A percentile compares a stretch with the other conserved stretches of the same genome.
Conservation (phyloP, 2,797 vertebrate species). For the Phoebastria nigripes region DNA sequence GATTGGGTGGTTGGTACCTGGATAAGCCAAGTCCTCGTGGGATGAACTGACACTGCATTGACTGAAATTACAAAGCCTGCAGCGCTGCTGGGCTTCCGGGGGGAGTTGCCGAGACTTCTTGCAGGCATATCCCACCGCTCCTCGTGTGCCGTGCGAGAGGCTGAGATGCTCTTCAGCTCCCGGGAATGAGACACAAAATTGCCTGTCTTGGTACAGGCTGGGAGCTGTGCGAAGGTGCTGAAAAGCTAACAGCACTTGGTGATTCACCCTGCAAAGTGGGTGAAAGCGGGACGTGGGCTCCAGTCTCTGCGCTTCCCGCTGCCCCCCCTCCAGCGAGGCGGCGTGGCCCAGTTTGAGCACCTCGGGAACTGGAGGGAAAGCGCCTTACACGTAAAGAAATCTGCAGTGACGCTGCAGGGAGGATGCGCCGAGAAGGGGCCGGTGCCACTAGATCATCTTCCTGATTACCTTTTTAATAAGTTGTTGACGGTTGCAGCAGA, state of each 20-base stretch:
- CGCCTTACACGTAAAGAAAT: fast-evolving
- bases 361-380: fast-evolving
- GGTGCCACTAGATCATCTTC: background rate
- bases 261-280: background rate
- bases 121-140: background rate
- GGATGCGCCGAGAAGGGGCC: fast-evolving
- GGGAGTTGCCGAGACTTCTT: background rate
- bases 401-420: background rate
- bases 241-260: background rate
- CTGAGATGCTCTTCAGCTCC: background rate
- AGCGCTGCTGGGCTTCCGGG: background rate
- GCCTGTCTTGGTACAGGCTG: background rate
- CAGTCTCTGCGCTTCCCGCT: fast-evolving
- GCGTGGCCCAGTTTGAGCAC: background rate
- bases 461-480: background rate
- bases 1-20: background rate
- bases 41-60: background rate
- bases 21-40: background rate
- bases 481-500: background rate
- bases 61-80: background rate
- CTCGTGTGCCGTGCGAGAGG: fast-evolving
- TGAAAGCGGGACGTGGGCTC: background rate
- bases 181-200: fast-evolving
- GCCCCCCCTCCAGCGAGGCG: background rate
- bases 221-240: background rate